Evolutionary conservation across 2,113 vertebrate genomes (phyloP), one percentile per base, ranked within the genome.

Genomic region (Malurus alboscapulatus): DNA sequence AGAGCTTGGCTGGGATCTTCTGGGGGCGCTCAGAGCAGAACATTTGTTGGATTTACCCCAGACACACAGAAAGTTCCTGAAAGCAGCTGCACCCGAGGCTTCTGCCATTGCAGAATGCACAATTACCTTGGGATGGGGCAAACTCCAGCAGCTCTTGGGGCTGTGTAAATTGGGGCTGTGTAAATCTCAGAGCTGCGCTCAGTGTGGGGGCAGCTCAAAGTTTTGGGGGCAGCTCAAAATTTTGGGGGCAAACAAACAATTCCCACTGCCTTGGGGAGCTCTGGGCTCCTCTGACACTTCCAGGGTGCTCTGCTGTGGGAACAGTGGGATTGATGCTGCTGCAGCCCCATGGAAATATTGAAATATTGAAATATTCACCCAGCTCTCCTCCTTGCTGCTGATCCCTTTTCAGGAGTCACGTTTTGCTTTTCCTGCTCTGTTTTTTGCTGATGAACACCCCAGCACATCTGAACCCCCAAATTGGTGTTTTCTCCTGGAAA

Each of bases 61-160:
- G 55, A 27, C 57, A 25, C 1, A 36, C 4, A 50, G 30, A 27
- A 40, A 74, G 45, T 25, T 44, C 38, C 81, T 29, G 51, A 44
- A 36, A 22, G 45, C 54, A 73, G 30, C 88, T 91, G 61, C 51
- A 10, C 17, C 40, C 8, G 8, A 12, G 42, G 9, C 17, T 55
- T 22, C 68, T 92, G 77, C 57, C 17, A 6, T 25, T 40, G 19
- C 76, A 61, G 38, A 10, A 40, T 1, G 18, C 50, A 21, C 29
- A 44, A 0, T 10, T 1, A 9, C 26, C 4, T 0, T 32, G 47
- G 76, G 51, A n/a, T 9, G 25, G 40, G 44, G 16, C 17, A 6
- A 34, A 11, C 7, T 62, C 32, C n/a, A 5, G 34, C 67, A 36
- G 50, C 55, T 32, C 59, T 3, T 17, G 71, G 24, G 36, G 54